phyloP scores from a whole-genome alignment of 2,888 invertebrate species.

The Spisula subtruncata region DNA sequence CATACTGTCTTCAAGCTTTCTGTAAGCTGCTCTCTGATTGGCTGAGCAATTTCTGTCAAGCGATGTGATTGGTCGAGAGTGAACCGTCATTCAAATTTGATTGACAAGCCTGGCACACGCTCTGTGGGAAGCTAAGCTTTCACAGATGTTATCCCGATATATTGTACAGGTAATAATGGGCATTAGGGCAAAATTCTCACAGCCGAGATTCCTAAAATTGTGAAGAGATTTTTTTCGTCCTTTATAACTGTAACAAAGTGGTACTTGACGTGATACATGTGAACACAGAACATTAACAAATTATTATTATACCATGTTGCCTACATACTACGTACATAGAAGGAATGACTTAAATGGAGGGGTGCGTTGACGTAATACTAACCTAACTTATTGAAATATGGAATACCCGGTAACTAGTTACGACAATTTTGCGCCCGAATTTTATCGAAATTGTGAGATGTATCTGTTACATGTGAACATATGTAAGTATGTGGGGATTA shows the following conservation, averaged over 20 bases:
- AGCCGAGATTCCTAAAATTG: slow-evolving; percentile 41
- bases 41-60: slow-evolving; percentile 53
- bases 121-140: slow-evolving; percentile 54
- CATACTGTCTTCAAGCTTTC: slow-evolving; percentile 54
- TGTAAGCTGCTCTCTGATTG: slow-evolving; percentile 52
- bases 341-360: not conserved
- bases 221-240: slow-evolving; percentile 22
- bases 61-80: slow-evolving; percentile 49
- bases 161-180: slow-evolving; percentile 54
- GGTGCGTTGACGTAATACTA: not conserved
- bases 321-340: not conserved
- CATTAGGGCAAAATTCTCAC: slow-evolving; percentile 32
- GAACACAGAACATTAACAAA: slow-evolving; percentile 38
- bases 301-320: slow-evolving; percentile 1
- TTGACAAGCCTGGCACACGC: slow-evolving; percentile 61
- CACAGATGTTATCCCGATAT: slow-evolving; percentile 62
- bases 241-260: slow-evolving; percentile 36
- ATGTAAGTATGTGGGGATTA: not conserved
- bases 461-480: not conserved
- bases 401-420: not conserved
- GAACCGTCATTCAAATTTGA: slow-evolving; percentile 65
- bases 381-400: not conserved
- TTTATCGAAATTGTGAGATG: not conserved
- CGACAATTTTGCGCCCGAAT: not conserved
- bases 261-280: not conserved